These are phyloP conservation scores for Anguilla rostrata DNA, from an alignment of 2,113 vertebrate genomes.

Conservation along the genomic window DNA sequence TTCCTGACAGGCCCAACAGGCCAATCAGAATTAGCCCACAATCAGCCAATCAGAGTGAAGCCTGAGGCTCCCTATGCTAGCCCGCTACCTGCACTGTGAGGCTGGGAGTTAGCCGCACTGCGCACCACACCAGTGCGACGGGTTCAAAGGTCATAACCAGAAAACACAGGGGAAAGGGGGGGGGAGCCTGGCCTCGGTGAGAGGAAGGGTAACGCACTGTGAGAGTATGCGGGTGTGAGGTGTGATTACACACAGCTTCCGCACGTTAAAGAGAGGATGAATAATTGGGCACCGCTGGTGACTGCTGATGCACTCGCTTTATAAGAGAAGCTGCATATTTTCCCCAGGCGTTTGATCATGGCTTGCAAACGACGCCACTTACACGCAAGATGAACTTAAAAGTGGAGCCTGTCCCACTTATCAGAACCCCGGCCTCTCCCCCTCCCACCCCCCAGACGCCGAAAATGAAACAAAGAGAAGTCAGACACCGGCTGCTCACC, in stretches of 20 bases:
- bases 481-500: background rate
- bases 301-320: constrained; percentile 11
- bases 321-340: constrained; percentile 8
- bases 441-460: background rate
- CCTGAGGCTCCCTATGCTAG: background rate
- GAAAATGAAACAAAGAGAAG: background rate
- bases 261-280: constrained; percentile 55
- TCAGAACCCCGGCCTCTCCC: background rate
- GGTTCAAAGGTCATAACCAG: background rate
- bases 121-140: background rate
- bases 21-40: background rate
- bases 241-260: constrained; percentile 21
- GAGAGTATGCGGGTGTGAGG: too few species aligned
- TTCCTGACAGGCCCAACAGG: background rate
- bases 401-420: background rate
- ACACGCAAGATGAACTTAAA: background rate
- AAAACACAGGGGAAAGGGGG: background rate
- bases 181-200: too few species aligned
- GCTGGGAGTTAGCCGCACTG: background rate
- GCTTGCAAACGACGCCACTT: background rate
- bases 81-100: background rate
- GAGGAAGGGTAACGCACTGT: too few species aligned
- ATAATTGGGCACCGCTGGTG: constrained; percentile 40
- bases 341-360: background rate
- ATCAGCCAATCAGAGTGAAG: too few species aligned